Conservation (phyloP, 2,113 vertebrate genomes). For the Chunga burmeisteri region DNA sequence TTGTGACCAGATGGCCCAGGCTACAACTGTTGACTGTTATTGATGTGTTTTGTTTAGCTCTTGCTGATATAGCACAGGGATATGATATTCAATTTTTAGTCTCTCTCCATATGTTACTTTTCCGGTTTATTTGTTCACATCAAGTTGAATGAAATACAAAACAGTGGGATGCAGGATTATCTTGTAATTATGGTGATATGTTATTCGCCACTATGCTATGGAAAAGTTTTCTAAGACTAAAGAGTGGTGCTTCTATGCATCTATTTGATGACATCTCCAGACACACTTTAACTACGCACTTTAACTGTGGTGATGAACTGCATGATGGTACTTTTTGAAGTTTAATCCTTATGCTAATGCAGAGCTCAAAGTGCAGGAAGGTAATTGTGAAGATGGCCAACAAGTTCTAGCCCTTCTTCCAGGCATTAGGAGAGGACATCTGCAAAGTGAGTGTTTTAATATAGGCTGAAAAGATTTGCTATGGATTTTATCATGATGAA, state of each 20-base stretch:
- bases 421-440: neutral
- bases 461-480: neutral
- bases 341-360: neutral
- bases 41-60: conserved; percentile 10
- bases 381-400: neutral
- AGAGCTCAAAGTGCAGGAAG: neutral
- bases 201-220: neutral
- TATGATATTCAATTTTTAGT: conserved; percentile 37
- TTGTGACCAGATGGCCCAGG: conserved; percentile 29
- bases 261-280: neutral
- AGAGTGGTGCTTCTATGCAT: neutral
- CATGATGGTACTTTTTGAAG: neutral
- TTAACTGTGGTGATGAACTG: neutral
- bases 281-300: neutral
- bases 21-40: neutral
- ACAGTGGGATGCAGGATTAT: neutral
- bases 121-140: conserved; percentile 54
- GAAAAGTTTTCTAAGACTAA: neutral
- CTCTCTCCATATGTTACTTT: conserved; percentile 64
- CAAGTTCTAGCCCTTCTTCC: neutral
- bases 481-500: neutral
- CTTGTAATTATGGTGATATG: conserved; percentile 37
- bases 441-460: neutral
- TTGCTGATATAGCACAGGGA: conserved; percentile 20
- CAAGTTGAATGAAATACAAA: conserved; percentile 15